Percentiles rank a stretch among this genome's conserved stretches.
phyloP scores from a whole-genome alignment of 2,888 invertebrate species.

The Spilarctia lutea region DNA sequence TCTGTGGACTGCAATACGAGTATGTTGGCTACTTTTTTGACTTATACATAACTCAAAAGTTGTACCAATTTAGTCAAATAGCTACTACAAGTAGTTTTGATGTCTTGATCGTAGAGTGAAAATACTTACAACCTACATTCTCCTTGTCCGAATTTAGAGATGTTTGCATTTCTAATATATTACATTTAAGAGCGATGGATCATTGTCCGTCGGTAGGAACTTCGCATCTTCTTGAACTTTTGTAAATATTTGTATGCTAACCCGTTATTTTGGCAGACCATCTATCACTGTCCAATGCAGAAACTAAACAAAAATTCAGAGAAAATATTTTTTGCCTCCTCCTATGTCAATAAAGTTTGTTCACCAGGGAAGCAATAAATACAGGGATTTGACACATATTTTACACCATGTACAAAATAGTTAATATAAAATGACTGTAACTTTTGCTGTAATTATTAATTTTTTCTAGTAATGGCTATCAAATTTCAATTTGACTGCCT shows the following conservation, averaged over 20 bases:
- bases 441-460: not conserved
- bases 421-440: not conserved
- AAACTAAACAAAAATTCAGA: constrained; percentile 59
- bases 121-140: not conserved
- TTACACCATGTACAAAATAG: not conserved
- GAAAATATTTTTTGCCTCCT: constrained; percentile 51
- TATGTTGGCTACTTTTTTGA: too few species aligned
- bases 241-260: constrained; percentile 68
- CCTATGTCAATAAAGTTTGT: constrained; percentile 53
- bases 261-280: constrained; percentile 67
- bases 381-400: constrained; percentile 17
- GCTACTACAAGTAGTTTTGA: not conserved
- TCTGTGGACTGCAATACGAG: too few species aligned
- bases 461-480: not conserved
- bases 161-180: not conserved
- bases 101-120: not conserved
- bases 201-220: constrained; percentile 47
- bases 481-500: not conserved
- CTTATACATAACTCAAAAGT: not conserved
- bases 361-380: constrained; percentile 22
- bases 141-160: not conserved
- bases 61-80: not conserved
- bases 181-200: constrained; percentile 58
- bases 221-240: constrained; percentile 56
- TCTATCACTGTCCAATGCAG: constrained; percentile 71